Percentiles rank a stretch among this genome's conserved stretches.
Conservation (phyloP, 2,797 vertebrate genomes). For the Sebastes flavidus region DNA sequence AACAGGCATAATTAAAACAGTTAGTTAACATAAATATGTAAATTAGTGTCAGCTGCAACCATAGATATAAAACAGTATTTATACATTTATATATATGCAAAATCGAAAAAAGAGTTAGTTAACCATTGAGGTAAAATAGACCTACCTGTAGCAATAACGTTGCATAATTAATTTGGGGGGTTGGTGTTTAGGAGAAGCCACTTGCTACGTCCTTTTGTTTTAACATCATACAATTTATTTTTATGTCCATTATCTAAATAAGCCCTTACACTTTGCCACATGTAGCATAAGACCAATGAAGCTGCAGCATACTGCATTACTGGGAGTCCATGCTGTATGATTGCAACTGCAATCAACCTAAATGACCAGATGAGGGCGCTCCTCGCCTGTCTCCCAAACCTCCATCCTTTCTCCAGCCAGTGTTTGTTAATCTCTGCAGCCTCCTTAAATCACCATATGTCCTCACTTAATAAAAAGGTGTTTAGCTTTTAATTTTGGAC, state of each 20-base stretch:
- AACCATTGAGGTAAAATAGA: background rate
- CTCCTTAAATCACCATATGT: background rate
- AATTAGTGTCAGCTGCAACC: too few relatives aligned
- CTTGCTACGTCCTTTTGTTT: background rate
- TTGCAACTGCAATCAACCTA: slow-evolving; percentile 2
- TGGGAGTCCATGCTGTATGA: background rate
- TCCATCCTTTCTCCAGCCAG: background rate
- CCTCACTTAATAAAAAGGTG: background rate
- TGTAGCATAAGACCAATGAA: background rate
- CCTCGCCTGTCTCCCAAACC: background rate
- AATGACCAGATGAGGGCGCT: slow-evolving; percentile 54
- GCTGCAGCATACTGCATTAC: background rate
- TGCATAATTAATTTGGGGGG: background rate
- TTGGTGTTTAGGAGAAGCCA: background rate
- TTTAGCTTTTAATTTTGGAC: background rate
- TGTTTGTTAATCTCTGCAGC: background rate
- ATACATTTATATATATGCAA: too few relatives aligned
- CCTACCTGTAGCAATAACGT: too few relatives aligned
- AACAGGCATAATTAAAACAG: too few relatives aligned
- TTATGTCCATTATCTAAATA: background rate
- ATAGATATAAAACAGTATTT: too few relatives aligned
- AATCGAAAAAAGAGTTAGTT: background rate
- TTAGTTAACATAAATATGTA: too few relatives aligned
- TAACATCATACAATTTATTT: background rate
- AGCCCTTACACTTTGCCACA: background rate